These are phyloP conservation scores for Diachasmimorpha longicaudata DNA, from an alignment of 1,140 invertebrate species.

Conservation along the genomic window DNA sequence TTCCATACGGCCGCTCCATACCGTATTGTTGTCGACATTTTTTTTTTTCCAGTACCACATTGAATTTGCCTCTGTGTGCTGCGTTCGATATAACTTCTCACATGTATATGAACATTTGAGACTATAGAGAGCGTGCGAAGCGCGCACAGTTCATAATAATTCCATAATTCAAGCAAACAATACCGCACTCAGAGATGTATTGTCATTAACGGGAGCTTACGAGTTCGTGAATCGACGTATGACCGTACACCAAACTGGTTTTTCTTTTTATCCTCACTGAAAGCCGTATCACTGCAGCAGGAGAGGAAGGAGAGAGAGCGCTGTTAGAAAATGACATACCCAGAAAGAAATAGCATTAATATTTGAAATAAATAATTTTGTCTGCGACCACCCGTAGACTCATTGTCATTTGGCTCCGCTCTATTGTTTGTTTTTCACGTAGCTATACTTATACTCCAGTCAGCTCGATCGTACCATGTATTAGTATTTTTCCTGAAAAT, in stretches of 20 bases:
- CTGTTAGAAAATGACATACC: background rate
- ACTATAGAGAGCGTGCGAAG: background rate
- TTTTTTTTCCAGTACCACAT: slow-evolving; percentile 15
- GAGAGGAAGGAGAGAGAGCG: background rate
- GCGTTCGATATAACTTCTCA: background rate
- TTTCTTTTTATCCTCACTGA: background rate
- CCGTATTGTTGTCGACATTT: slow-evolving; percentile 28
- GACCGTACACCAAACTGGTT: background rate
- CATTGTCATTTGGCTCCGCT: slow-evolving; percentile 2
- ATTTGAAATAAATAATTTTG: slow-evolving; percentile 13
- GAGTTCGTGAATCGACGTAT: background rate
- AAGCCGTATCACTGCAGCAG: background rate
- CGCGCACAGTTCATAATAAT: slow-evolving; percentile 28
- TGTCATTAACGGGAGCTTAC: slow-evolving; percentile 18
- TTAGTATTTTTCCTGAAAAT: too few species aligned
- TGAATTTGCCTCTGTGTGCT: background rate
- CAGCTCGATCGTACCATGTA: too few species aligned
- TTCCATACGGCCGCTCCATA: slow-evolving; percentile 14
- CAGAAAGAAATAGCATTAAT: background rate
- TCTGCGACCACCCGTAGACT: background rate
- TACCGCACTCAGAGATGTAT: slow-evolving; percentile 17
- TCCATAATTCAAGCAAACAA: slow-evolving; percentile 32
- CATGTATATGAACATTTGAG: background rate
- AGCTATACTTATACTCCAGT: too few species aligned
- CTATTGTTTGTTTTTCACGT: background rate